Conservation (phyloP, 1,140 invertebrate species). For the Laupala kohalensis region DNA sequence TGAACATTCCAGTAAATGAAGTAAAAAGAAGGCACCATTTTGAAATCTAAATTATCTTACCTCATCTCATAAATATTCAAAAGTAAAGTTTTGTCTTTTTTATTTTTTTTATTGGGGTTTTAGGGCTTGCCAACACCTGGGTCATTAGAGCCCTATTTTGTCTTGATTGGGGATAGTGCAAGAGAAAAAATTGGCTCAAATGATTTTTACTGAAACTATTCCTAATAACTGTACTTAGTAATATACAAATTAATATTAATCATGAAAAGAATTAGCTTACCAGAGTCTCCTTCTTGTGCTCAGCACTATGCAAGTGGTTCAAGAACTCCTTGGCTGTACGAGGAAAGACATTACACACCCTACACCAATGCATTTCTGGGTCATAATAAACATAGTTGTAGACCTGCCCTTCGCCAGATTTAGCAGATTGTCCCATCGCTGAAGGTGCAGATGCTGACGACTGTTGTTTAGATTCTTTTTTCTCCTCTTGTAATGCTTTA, state of each 20-base stretch:
- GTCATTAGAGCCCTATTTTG: no score
- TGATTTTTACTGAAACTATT: no score
- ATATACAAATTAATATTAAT: background rate
- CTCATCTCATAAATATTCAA: no score
- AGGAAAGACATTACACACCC: conserved; percentile 70
- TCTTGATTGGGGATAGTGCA: no score
- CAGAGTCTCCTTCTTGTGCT: conserved; percentile 49
- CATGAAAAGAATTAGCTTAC: conserved; percentile 27
- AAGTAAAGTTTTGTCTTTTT: no score
- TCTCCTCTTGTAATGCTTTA: background rate
- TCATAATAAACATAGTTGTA: conserved; percentile 74
- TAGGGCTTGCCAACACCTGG: no score
- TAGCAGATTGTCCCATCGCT: background rate
- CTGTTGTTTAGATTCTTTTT: background rate
- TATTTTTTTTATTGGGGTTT: no score
- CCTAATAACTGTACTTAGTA: no score
- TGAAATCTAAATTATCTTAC: no score
- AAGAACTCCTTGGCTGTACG: conserved; percentile 72
- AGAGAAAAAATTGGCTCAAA: no score
- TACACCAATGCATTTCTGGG: conserved; percentile 78
- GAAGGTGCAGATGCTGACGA: background rate
- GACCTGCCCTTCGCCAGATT: conserved; percentile 24
- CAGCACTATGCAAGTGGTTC: conserved; percentile 62
- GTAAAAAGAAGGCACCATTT: no score
- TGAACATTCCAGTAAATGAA: no score